These are phyloP conservation scores for Macrosteles quadrilineatus DNA, from an alignment of 1,140 invertebrate genomes.

Conservation along the genomic window DNA sequence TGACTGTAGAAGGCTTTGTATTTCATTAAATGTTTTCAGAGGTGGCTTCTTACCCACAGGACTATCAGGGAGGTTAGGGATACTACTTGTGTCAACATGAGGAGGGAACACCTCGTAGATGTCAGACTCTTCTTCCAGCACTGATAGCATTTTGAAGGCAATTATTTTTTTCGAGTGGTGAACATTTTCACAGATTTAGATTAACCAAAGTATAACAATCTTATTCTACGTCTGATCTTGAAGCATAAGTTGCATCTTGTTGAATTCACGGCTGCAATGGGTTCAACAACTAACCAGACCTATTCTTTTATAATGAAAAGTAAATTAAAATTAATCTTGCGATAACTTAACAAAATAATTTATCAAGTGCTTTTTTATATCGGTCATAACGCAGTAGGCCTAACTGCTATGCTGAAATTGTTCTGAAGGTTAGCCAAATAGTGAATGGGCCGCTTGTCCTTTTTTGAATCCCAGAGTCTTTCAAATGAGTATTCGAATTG, in stretches of 20 bases:
- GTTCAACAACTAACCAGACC: too few species aligned
- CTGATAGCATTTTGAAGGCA: constrained; percentile 52
- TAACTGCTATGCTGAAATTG: too few species aligned
- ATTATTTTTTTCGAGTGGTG: constrained; percentile 35
- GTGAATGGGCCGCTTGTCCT: too few species aligned
- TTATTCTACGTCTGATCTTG: constrained; percentile 38
- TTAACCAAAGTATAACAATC: neutral
- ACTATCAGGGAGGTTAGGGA: constrained; percentile 61
- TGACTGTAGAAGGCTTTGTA: constrained; percentile 68
- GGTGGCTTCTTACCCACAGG: constrained; percentile 71
- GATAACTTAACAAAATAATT: too few species aligned
- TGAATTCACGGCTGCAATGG: neutral
- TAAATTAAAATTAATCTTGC: too few species aligned
- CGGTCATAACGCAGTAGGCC: too few species aligned
- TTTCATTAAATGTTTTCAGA: constrained; percentile 72
- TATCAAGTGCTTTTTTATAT: too few species aligned
- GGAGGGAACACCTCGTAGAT: constrained; percentile 71
- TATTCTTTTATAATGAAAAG: too few species aligned
- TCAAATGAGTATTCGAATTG: too few species aligned
- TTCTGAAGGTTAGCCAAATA: too few species aligned
- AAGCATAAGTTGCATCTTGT: constrained; percentile 35
- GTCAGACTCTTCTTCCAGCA: constrained; percentile 70
- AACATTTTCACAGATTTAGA: constrained; percentile 29
- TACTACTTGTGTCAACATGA: constrained; percentile 69
- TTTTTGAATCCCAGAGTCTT: too few species aligned